These are phyloP conservation scores for Chiridota heheva DNA, from an alignment of 35 echinoderm and acorn worm species.

Conservation along the genomic window DNA sequence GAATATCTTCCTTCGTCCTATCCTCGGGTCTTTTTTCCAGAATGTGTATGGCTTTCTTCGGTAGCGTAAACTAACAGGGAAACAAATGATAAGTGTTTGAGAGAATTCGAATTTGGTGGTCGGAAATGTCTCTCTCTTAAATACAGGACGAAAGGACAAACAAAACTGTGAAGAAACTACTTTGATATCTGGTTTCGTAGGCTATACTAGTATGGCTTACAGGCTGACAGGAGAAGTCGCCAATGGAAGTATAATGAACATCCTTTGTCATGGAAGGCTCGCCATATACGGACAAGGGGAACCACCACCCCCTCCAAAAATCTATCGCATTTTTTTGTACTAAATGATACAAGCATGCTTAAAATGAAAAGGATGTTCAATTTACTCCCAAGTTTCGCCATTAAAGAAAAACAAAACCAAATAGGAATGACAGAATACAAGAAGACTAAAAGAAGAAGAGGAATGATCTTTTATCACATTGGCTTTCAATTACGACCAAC, in stretches of 20 bases:
- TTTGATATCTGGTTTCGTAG: background rate
- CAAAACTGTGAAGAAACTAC: background rate
- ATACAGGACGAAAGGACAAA: background rate
- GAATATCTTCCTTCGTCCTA: constrained; percentile 59
- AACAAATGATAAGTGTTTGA: background rate
- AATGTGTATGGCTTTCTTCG: constrained; percentile 58
- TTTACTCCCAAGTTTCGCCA: too few relatives aligned
- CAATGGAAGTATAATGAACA: background rate
- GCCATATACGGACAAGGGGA: too few relatives aligned
- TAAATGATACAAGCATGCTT: too few relatives aligned
- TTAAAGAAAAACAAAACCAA: too few relatives aligned
- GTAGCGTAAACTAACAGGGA: constrained; percentile 74
- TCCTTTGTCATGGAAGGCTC: too few relatives aligned
- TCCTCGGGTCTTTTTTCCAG: constrained; percentile 70
- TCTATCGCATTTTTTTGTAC: too few relatives aligned
- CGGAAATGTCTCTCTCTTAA: background rate
- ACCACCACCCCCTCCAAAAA: too few relatives aligned
- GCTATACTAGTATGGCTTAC: background rate
- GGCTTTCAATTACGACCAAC: too few relatives aligned
- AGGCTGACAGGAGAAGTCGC: background rate
- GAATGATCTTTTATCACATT: too few relatives aligned
- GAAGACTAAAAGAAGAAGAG: too few relatives aligned
- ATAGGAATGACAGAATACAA: too few relatives aligned
- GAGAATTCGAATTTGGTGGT: background rate
- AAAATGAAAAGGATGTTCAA: too few relatives aligned